Conservation (phyloP, 2,888 invertebrate species). For the Graphium colonna region DNA sequence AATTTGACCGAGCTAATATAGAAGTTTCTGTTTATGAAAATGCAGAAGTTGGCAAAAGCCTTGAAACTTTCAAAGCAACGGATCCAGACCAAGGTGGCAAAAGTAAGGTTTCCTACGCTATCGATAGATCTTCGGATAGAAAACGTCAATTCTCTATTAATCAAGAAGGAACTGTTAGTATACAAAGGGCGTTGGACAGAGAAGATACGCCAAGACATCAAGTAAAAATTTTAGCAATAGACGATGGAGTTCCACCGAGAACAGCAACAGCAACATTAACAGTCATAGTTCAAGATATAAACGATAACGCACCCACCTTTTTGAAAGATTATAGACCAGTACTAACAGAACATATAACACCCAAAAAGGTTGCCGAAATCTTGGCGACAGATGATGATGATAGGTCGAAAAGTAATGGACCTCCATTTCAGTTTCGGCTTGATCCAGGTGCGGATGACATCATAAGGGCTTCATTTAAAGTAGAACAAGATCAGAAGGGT, state of each 20-base stretch:
- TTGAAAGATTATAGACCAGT: slow-evolving; percentile 95
- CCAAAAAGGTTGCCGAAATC: slow-evolving; percentile 95
- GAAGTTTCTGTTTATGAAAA: slow-evolving; percentile 96
- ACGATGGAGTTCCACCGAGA: slow-evolving; percentile 95
- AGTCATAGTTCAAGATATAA: slow-evolving; percentile 96
- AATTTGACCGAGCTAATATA: slow-evolving; percentile 95
- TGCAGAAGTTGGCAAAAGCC: slow-evolving; percentile 92
- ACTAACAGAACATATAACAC: slow-evolving; percentile 94
- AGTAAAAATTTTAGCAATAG: slow-evolving; percentile 96
- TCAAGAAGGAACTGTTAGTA: slow-evolving; percentile 96
- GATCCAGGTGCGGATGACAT: slow-evolving; percentile 96
- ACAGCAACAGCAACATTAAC: slow-evolving; percentile 96
- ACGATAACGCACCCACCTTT: slow-evolving; percentile 96
- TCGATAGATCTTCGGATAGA: slow-evolving; percentile 94
- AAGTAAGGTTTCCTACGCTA: slow-evolving; percentile 94
- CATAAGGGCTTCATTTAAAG: slow-evolving; percentile 95
- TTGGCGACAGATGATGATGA: slow-evolving; percentile 96
- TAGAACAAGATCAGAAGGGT: slow-evolving; percentile 98
- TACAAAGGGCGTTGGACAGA: slow-evolving; percentile 94
- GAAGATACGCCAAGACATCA: slow-evolving; percentile 97
- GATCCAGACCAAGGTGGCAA: slow-evolving; percentile 98
- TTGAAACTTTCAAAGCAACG: slow-evolving; percentile 96
- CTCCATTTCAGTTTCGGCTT: slow-evolving; percentile 96
- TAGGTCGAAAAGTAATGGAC: slow-evolving; percentile 95
- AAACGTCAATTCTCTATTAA: slow-evolving; percentile 96